phyloP scores from a whole-genome alignment of 2,797 vertebrate species.

The Sebastes elongatus region DNA sequence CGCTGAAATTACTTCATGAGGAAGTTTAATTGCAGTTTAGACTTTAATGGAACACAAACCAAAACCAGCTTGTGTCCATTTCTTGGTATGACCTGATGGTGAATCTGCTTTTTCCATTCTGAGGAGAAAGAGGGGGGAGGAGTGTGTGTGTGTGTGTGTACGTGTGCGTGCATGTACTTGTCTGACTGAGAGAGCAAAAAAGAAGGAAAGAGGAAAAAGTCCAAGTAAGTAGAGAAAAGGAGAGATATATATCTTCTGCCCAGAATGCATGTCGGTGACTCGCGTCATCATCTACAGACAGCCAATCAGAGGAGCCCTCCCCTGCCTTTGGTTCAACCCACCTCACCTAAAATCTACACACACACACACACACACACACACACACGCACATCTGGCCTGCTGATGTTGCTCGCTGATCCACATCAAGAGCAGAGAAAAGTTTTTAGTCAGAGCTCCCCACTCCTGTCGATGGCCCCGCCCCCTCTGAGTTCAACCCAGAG shows the following conservation, averaged over 20 bases:
- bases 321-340: not conserved
- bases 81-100: slow-evolving; percentile 17
- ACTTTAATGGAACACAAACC: not conserved
- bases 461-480: not conserved
- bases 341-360: not conserved
- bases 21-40: not conserved
- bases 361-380: slow-evolving; percentile 6
- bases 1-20: not conserved
- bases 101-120: slow-evolving; percentile 51
- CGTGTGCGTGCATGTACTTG: not conserved
- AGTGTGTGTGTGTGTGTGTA: not conserved
- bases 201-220: not conserved
- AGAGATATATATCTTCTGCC: not conserved
- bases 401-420: slow-evolving; percentile 30
- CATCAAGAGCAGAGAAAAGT: slow-evolving; percentile 9
- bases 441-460: not conserved
- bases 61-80: slow-evolving; percentile 14
- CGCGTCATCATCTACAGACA: not conserved
- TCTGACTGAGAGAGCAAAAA: not conserved
- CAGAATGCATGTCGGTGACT: slow-evolving; percentile 3
- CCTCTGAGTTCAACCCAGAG: not conserved
- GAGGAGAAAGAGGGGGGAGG: not conserved
- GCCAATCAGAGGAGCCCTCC: slow-evolving; percentile 28
- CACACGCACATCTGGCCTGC: slow-evolving; percentile 39
- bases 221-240: not conserved